A percentile compares a stretch with the other conserved stretches of the same genome.
Conservation (phyloP, 37 sponge, comb jelly and placozoan species). For the Bolinopsis microptera region DNA sequence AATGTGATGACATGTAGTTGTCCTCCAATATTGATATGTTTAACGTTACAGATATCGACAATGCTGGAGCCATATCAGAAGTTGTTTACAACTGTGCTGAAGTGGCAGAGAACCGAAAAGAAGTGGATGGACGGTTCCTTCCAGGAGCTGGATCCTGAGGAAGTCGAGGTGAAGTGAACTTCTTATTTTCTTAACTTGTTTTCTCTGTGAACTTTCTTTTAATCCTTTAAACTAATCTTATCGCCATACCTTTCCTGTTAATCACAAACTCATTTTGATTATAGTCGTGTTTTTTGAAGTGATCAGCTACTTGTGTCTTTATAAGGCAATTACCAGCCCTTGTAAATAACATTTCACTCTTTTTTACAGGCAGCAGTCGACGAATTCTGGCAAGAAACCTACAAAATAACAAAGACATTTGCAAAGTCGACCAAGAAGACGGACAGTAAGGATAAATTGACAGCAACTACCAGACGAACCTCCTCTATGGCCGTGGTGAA, state of each 20-base stretch:
- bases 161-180: slow-evolving; percentile 90
- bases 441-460: slow-evolving; percentile 55
- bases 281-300: no score
- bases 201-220: no score
- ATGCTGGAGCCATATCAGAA: slow-evolving; percentile 87
- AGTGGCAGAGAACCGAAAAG: slow-evolving; percentile 96
- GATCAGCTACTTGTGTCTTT: no score
- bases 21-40: no score
- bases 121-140: slow-evolving; percentile 96
- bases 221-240: not conserved
- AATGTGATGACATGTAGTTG: no score
- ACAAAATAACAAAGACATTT: slow-evolving; percentile 85
- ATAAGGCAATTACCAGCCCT: not conserved
- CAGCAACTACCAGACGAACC: slow-evolving; percentile 18
- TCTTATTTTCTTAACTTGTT: slow-evolving; percentile 65
- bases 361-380: slow-evolving; percentile 67
- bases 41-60: slow-evolving; percentile 64
- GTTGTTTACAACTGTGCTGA: slow-evolving; percentile 84
- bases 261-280: no score
- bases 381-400: slow-evolving; percentile 88
- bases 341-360: not conserved
- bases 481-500: slow-evolving; percentile 21
- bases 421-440: slow-evolving; percentile 72
- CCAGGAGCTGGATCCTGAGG: slow-evolving; percentile 89
- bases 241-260: not conserved